Evolutionary conservation across 37 sponge, comb jelly and placozoan genomes (phyloP), one percentile per base, ranked within the genome.

Genomic region (Ephydatia muelleri): DNA sequence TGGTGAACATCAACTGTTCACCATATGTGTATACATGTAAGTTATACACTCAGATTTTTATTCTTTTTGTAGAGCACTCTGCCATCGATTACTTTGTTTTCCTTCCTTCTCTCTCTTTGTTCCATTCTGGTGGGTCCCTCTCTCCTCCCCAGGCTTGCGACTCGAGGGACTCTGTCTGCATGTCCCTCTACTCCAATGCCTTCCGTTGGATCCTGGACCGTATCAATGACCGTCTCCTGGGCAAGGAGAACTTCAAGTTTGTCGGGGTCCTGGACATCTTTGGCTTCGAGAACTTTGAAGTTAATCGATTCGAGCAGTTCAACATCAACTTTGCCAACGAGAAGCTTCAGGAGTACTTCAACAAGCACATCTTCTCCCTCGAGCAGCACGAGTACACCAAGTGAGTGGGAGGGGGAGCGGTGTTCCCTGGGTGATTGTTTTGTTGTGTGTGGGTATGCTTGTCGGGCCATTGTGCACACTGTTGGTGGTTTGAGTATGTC

Each of bases 311-410:
- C 79, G 99, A 98, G 66, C 99, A 98, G 92, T 98, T 98, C 87
- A 96, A 96, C 88, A 98, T 98, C 82, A 98, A 98, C 88, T 98
- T 95, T 87, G 99, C 99, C 79, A 98, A 98, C 85, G 99, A 98
- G 88, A 98, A 98, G 85, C 87, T 98, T 2, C 99, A 98, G 85
- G 94, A 96, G 77, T 98, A 93, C 80, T 98, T 98, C 92, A 98
- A 98, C 95, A 96, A 94, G 49, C 99, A 98, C 93, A 98, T 98
- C 79, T 98, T 98, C 88, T 96, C 97, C 1, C 92, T 98, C n/a
- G 99, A 98, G 71, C 99, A 98, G 83, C 95, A 95, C 65, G 99
- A 98, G 73, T 98, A 98, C 89, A 98, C 91, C 92, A 95, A 95
- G 98, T 95, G 47, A 80, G 95, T 70, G 1, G 4, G 43, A 9